Evolutionary conservation across 2,888 invertebrate species (phyloP), one percentile per base, ranked within the genome.

Genomic region (Habrosyne pyritoides): DNA sequence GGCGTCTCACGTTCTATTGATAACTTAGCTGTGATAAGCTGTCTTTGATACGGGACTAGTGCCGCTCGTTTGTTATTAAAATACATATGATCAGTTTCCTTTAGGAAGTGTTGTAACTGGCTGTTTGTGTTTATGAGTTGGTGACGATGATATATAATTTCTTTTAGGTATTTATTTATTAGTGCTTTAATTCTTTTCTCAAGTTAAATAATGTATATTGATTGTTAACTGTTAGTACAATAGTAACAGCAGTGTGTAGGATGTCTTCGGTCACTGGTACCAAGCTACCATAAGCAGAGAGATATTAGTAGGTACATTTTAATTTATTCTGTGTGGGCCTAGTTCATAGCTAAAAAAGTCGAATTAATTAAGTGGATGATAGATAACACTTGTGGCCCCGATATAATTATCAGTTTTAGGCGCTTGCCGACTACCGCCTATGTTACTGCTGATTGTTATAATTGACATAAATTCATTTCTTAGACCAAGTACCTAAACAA

Each of bases 1-100:
- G 57, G 55, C 59, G 60, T 54, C 55, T 47, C 18, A 2, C 21
- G 36, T 42, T 42, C 36, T 28, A 56, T 60, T 67, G 71, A 70
- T 70, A 71, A 67, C 51, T 48, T 53, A 53, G 54, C 56, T 57
- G 48, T 67, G 70, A 69, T 69, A 69, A 69, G 53, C 24, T 22
- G 53, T 57, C 70, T 69, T 69, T 69, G 69, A 66, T 60, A 67
- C 66, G 21, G 50, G 59, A 18, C 55, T 48, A 59, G 52, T 55
- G 36, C 36, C 36, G 36, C 36, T 18, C n/a, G n/a, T 0, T 12
- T n/a, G 33, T 33, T 33, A 33, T n/a, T n/a, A n/a, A 33, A 33
- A 18, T 14, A 42, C 14, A 14, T 42, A 18, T 42, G 18, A 14
- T 42, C n/a, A 42, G 1, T 33, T 4, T n/a, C 2, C n/a, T 1